These are phyloP conservation scores for Lithophane socia DNA, from an alignment of 2,888 invertebrate genomes.

Conservation along the genomic window DNA sequence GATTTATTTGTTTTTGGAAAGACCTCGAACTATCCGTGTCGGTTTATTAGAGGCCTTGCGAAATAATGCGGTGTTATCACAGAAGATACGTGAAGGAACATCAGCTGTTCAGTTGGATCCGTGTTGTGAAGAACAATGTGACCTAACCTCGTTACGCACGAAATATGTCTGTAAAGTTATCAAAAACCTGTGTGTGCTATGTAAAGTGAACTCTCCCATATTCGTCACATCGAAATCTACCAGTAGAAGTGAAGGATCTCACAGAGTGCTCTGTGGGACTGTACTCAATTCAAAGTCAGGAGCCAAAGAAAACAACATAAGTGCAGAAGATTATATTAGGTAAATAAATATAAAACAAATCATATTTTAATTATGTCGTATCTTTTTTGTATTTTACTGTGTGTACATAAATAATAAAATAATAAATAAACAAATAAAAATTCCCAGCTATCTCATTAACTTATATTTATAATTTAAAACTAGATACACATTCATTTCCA, in stretches of 20 bases:
- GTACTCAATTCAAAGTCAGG: slow-evolving; percentile 91
- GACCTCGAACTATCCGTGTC: slow-evolving; percentile 75
- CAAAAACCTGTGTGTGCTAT: slow-evolving; percentile 76
- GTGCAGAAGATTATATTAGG: slow-evolving; percentile 89
- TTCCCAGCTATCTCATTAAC: too few relatives aligned
- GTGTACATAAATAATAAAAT: too few relatives aligned
- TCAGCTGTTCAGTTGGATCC: slow-evolving; percentile 72
- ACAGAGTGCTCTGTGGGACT: slow-evolving; percentile 88
- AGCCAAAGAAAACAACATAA: slow-evolving; percentile 87
- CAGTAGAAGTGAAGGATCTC: slow-evolving; percentile 65
- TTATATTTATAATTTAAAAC: not conserved
- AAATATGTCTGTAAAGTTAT: slow-evolving; percentile 78
- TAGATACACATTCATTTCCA: not conserved
- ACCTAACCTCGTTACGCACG: slow-evolving; percentile 78
- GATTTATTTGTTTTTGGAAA: slow-evolving; percentile 89
- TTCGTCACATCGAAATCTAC: slow-evolving; percentile 85
- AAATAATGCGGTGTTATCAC: slow-evolving; percentile 71
- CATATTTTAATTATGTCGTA: too few relatives aligned
- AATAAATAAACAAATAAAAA: too few relatives aligned
- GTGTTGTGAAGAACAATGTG: slow-evolving; percentile 71
- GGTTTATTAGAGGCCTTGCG: slow-evolving; percentile 74
- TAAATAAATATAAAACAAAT: too few relatives aligned
- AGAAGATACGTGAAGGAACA: slow-evolving; percentile 63
- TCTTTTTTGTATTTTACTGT: too few relatives aligned
- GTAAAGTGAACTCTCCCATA: slow-evolving; percentile 60